Evolutionary conservation across 2,888 invertebrate species (phyloP), one percentile per base, ranked within the genome.

Genomic region (Poecilobothrus nobilitatus): DNA sequence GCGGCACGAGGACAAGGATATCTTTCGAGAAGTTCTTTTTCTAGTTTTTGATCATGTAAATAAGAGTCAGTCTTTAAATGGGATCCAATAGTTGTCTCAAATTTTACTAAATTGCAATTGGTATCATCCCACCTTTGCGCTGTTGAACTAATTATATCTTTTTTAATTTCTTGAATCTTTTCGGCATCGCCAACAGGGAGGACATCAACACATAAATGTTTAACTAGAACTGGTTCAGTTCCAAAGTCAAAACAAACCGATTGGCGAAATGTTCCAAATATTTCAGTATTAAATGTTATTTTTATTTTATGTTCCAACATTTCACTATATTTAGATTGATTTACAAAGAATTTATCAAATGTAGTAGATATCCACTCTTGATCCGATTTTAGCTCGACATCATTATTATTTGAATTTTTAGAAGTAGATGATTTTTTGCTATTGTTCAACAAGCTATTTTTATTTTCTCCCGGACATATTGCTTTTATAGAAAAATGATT

Each of bases 201-300:
- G 5, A 91, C 90, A 78, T 92, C 92, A 5, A 91, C 89, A 76
- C 90, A 90, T 33, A 92, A 80, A 76, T 89, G 87, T 72, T 87
- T 86, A 9, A 88, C 86, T 5, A 89, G 76, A 27, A 87, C 83
- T 0, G 89, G 88, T 75, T 88, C 86, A 67, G 80, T 78, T 1
- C 89, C 89, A 76, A 91, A 89, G 79, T 91, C 91, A 78, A 92
- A 90, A 5, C 91, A 87, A 2, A 92, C 84, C 1, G 89, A 87
- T 79, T 93, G 92, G 3, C 90, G 85, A 78, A 91, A 92, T 4
- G 91, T 91, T 15, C 83, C 92, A 76, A 89, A 92, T 69, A 91
- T 89, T 72, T 89, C 87, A 0, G 90, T 89, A 68, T 84, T 83
- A 78, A 90, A 90, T 66, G 83, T 83, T 63, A 90, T 82, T 67